These are phyloP conservation scores for Actenoides hombroni DNA, from an alignment of 2,113 vertebrate species.

Conservation along the genomic window DNA sequence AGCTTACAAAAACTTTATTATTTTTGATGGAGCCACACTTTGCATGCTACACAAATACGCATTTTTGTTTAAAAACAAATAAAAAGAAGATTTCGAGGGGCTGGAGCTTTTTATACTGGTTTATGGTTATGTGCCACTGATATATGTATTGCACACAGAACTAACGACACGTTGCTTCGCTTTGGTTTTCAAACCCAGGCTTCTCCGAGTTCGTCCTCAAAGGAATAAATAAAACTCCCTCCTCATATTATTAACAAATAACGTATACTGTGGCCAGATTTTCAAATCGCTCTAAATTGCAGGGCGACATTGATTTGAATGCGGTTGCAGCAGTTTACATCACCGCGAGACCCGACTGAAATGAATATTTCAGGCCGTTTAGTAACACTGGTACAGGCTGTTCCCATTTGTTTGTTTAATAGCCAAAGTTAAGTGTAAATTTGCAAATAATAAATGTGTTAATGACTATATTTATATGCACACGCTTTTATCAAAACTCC, in stretches of 20 bases:
- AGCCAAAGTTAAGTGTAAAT: slow-evolving; percentile 15
- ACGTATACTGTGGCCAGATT: not conserved
- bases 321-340: not conserved
- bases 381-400: not conserved
- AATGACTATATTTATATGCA: slow-evolving; percentile 8
- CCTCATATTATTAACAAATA: not conserved
- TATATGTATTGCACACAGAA: not conserved
- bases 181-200: not conserved
- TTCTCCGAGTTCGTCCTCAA: not conserved
- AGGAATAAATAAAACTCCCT: not conserved
- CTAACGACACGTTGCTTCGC: not conserved
- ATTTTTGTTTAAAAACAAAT: not conserved
- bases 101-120: not conserved
- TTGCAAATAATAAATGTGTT: slow-evolving; percentile 37
- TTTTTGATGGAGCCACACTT: not conserved
- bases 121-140: not conserved
- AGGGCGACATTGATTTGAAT: not conserved
- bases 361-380: slow-evolving; percentile 11
- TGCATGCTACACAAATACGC: not conserved
- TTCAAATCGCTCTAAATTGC: not conserved
- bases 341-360: not conserved
- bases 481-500: not conserved
- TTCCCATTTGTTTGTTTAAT: slow-evolving; percentile 21
- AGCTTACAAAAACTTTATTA: not conserved
- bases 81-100: not conserved